Evolutionary conservation across 2,888 invertebrate genomes (phyloP), one percentile per base, ranked within the genome.

Genomic region (Drosophila subsilvestris): DNA sequence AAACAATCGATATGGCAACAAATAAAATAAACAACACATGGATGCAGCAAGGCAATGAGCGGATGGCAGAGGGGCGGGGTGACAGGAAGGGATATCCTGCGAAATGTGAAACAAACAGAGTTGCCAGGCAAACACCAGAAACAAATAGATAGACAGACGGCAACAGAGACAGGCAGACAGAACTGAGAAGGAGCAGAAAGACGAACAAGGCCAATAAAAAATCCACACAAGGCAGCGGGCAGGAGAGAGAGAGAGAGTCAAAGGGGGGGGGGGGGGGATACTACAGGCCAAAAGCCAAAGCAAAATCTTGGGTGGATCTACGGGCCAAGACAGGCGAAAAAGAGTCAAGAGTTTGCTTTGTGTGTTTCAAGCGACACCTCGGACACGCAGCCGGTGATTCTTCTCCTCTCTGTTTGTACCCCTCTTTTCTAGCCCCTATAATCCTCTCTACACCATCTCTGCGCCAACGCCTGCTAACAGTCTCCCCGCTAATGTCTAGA

Each of bases 11-110:
- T 37, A 43, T 50, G 20, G 70, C 59, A 71, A 61, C 80, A 86
- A 80, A 86, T 80, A 86, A 86, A 83, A 71, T 71, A 77, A 83
- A 78, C 54, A 61, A 72, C 73, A 86, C 70, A 70, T 73, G 65
- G 65, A 37, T n/a, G 37, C 37, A 37, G 37, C 14, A 72, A 49
- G 61, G 54, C 49, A 27, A 6, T 25, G 25, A 6, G 25, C 6
- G 0, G 1, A 6, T 0, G 25, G 0, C 54, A 49, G 51, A 12
- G 12, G 18, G 14, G 18, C 18, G 18, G 1, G 14, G 12, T 8
- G 37, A 10, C 37, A 37, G 14, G 18, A 14, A 1, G 53, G 32
- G 37, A 53, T 27, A 37, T 42, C 20, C 54, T 66, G 65, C 48
- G 68, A 65, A 67, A 63, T 63, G 65, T 65, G 65, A 45, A 32